phyloP scores from a whole-genome alignment of 2,888 invertebrate species.

The Priocnemis perturbator region DNA sequence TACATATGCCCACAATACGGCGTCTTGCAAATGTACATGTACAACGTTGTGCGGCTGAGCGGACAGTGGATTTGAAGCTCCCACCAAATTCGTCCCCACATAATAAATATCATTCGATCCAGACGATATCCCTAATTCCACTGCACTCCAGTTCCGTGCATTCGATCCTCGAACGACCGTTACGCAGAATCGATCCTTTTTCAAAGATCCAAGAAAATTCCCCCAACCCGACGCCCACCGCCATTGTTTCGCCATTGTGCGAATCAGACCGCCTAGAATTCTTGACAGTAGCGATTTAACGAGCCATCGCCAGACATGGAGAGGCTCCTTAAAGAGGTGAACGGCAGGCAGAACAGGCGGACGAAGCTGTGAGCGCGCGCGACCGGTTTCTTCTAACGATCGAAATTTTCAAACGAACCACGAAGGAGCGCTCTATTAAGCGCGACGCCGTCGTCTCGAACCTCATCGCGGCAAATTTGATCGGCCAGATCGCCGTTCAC shows the following conservation, averaged over 20 bases:
- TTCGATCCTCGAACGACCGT: too few species aligned
- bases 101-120: too few species aligned
- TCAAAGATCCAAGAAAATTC: too few species aligned
- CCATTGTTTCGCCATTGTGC: slow-evolving; percentile 17
- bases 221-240: too few species aligned
- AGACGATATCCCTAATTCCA: too few species aligned
- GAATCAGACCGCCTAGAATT: slow-evolving; percentile 48
- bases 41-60: too few species aligned
- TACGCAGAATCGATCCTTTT: slow-evolving; percentile 1
- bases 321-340: slow-evolving; percentile 35
- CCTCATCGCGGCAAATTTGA: slow-evolving; percentile 26
- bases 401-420: slow-evolving; percentile 62
- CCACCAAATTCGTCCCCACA: too few species aligned
- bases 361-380: slow-evolving; percentile 33
- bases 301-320: slow-evolving; percentile 42
- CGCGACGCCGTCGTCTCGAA: slow-evolving; percentile 7
- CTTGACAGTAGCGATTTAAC: slow-evolving; percentile 37
- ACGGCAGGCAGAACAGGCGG: too few species aligned
- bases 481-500: not conserved
- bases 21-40: too few species aligned
- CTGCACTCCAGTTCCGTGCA: too few species aligned
- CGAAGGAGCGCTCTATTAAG: slow-evolving; percentile 59
- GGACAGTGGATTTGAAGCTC: too few species aligned
- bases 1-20: not conserved
- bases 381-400: slow-evolving; percentile 56